Conservation (phyloP, 1,140 invertebrate genomes). For the Drosophila navojoa region DNA sequence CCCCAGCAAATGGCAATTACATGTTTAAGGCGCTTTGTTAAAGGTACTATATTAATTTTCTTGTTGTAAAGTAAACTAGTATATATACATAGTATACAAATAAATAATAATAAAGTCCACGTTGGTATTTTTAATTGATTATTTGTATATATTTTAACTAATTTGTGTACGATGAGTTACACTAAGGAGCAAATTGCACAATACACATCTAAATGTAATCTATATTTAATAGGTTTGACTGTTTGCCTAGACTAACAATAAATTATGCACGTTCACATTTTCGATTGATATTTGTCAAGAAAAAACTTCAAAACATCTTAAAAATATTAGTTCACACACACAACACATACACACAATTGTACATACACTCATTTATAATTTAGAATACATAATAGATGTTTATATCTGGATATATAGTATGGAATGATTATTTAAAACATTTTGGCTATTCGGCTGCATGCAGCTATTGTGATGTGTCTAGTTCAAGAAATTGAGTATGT, state of each 20-base stretch:
- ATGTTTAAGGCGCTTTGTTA: constrained; percentile 36
- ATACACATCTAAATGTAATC: constrained; percentile 35
- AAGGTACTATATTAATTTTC: constrained; percentile 29
- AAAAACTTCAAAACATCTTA: constrained; percentile 50
- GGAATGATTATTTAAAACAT: constrained; percentile 51
- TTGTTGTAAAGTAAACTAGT: constrained; percentile 43
- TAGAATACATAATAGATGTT: not conserved
- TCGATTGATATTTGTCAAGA: constrained; percentile 52
- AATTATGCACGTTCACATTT: constrained; percentile 55
- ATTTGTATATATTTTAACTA: constrained; percentile 49
- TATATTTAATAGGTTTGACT: constrained; percentile 49
- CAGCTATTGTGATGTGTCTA: constrained; percentile 41
- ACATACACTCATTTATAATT: constrained; percentile 47
- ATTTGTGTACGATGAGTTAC: constrained; percentile 35
- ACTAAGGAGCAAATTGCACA: constrained; percentile 69
- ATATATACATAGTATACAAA: constrained; percentile 10
- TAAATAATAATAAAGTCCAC: constrained; percentile 14
- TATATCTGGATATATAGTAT: constrained; percentile 29
- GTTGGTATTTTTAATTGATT: constrained; percentile 18
- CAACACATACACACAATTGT: constrained; percentile 25
- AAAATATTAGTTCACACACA: constrained; percentile 34
- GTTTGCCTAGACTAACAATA: constrained; percentile 72
- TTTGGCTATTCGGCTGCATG: constrained; percentile 37
- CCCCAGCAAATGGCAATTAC: not conserved
- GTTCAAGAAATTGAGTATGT: constrained; percentile 81